Percentiles rank a stretch among this genome's conserved stretches.
Evolutionary conservation across 1,140 invertebrate genomes (phyloP).

Genomic region (Belonocnema kinseyi): DNA sequence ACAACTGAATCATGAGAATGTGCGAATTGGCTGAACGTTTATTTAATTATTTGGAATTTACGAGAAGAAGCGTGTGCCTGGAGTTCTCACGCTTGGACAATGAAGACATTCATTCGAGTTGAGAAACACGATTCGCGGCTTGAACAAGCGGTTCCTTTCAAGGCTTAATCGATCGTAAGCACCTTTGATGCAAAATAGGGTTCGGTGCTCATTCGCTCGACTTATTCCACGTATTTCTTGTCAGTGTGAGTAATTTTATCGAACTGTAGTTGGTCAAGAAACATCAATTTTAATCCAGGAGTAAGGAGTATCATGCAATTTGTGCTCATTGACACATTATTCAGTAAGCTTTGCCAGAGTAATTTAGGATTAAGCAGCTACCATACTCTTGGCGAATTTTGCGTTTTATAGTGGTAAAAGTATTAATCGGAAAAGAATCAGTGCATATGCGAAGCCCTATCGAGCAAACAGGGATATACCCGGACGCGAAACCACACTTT

Average conservation of each 20-base stretch:
- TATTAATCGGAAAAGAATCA: not conserved
- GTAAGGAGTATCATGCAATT: not conserved
- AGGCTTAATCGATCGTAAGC: slow-evolving; percentile 66
- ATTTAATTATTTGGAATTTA: slow-evolving; percentile 67
- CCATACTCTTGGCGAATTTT: not conserved
- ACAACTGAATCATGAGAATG: not conserved
- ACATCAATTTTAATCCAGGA: not conserved
- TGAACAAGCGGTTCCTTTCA: slow-evolving; percentile 54
- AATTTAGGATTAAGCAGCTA: not conserved
- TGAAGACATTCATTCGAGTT: slow-evolving; percentile 67
- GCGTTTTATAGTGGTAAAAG: not conserved
- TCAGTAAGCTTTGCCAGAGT: not conserved
- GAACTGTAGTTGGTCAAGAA: not conserved
- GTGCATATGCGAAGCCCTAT: slow-evolving; percentile 40
- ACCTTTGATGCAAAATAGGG: slow-evolving; percentile 60
- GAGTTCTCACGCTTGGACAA: slow-evolving; percentile 67
- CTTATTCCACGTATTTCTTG: slow-evolving; percentile 21
- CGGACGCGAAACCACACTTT: slow-evolving; percentile 74
- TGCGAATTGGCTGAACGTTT: slow-evolving; percentile 30
- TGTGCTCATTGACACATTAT: not conserved
- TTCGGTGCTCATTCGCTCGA: slow-evolving; percentile 36
- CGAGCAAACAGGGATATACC: slow-evolving; percentile 45
- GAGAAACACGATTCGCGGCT: slow-evolving; percentile 22
- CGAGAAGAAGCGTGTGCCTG: slow-evolving; percentile 55
- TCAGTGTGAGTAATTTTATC: slow-evolving; percentile 9